These are phyloP conservation scores for Agapornis canus DNA, from an alignment of 2,797 vertebrate species.

Conservation along the genomic window DNA sequence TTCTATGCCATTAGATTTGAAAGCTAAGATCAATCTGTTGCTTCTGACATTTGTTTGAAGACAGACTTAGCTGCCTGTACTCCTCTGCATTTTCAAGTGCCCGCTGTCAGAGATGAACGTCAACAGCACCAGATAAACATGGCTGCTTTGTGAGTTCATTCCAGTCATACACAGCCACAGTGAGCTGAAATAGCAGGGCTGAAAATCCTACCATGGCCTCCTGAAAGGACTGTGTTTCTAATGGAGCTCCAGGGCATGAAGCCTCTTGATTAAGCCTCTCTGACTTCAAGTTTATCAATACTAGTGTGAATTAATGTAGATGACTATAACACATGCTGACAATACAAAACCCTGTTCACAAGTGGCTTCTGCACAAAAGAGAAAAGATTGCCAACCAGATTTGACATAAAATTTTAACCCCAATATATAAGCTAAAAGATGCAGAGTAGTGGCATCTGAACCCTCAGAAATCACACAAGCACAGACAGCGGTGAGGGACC, in stretches of 20 bases:
- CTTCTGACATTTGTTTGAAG: not conserved
- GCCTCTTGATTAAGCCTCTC: not conserved
- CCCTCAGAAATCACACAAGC: not conserved
- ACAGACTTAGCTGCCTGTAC: not conserved
- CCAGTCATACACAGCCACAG: not conserved
- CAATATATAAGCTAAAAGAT: not conserved
- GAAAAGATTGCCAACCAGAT: not conserved
- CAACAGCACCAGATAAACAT: not conserved
- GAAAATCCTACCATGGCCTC: not conserved
- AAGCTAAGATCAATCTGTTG: not conserved
- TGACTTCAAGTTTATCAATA: conserved; percentile 11
- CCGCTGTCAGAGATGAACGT: not conserved
- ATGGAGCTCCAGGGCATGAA: not conserved
- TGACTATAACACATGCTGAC: not conserved
- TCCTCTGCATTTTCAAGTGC: not conserved
- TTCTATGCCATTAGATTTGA: not conserved
- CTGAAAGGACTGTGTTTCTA: not conserved
- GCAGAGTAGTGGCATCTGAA: not conserved
- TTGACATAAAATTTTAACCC: not conserved
- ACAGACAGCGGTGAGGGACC: not conserved
- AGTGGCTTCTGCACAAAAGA: not conserved
- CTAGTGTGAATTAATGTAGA: not conserved
- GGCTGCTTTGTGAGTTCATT: not conserved
- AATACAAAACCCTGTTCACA: not conserved
- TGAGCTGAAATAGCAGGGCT: not conserved